Conservation (phyloP, 2,888 invertebrate genomes). For the Eristalis pertinax region DNA sequence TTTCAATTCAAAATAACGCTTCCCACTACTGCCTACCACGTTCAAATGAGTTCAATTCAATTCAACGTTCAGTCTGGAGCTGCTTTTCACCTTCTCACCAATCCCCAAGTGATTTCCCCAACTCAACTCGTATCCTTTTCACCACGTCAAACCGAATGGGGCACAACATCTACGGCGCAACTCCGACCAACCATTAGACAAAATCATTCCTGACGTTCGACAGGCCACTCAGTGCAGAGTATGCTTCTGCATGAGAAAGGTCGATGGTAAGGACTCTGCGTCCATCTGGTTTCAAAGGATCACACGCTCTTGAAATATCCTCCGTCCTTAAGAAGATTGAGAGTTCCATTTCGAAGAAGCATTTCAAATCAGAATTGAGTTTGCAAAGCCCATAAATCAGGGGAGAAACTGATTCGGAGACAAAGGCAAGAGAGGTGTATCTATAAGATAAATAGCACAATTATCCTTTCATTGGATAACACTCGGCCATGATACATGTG, state of each 20-base stretch:
- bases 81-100: background rate
- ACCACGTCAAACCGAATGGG: background rate
- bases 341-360: background rate
- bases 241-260: background rate
- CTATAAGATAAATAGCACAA: background rate
- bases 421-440: background rate
- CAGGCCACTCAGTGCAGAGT: background rate
- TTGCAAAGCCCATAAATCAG: background rate
- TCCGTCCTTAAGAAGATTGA: background rate
- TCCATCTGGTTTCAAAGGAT: background rate
- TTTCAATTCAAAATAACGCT: background rate
- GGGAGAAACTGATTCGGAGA: background rate
- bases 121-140: background rate
- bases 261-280: background rate
- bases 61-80: background rate
- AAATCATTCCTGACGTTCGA: background rate
- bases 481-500: background rate
- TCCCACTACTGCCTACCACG: background rate
- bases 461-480: background rate
- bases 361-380: background rate
- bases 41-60: background rate
- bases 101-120: background rate
- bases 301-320: background rate
- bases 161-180: background rate
- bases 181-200: background rate